These are phyloP conservation scores for Hanleya hanleyi DNA, from an alignment of 2,888 invertebrate genomes.

Conservation along the genomic window DNA sequence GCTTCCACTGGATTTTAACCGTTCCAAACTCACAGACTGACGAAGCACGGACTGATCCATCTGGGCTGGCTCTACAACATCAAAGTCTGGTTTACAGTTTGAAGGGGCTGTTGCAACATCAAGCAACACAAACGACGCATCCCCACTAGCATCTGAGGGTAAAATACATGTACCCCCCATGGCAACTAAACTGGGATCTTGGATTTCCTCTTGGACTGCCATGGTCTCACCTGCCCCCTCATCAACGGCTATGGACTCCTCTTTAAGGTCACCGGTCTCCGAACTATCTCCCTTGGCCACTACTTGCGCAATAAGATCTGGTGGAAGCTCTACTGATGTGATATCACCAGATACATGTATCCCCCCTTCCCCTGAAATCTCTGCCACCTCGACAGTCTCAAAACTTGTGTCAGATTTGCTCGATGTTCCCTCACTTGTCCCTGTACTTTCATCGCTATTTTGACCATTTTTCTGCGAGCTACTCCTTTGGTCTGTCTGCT, in stretches of 20 bases:
- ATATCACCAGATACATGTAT: neutral
- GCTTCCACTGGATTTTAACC: neutral
- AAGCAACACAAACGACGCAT: neutral
- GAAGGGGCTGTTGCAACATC: neutral
- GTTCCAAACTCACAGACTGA: constrained; percentile 1
- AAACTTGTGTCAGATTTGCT: neutral
- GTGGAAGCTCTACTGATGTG: neutral
- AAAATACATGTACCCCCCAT: neutral
- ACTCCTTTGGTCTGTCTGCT: neutral
- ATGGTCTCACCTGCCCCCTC: neutral
- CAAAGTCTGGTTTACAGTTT: constrained; percentile 12
- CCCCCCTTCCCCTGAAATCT: neutral
- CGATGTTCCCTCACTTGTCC: neutral
- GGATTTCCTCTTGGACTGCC: neutral
- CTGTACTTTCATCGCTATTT: neutral
- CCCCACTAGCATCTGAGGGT: neutral
- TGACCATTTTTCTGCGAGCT: too few species aligned
- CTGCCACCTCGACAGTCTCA: neutral
- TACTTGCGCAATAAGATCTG: neutral
- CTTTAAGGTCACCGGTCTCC: neutral
- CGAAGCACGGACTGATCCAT: constrained; percentile 10
- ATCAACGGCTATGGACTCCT: neutral
- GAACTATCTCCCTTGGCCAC: neutral
- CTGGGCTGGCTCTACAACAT: constrained; percentile 10
- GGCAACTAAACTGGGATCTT: neutral